Base-by-base conservation (phyloP, 2,888 invertebrate genomes). In the Drosophila neoperkinsi region DNA sequence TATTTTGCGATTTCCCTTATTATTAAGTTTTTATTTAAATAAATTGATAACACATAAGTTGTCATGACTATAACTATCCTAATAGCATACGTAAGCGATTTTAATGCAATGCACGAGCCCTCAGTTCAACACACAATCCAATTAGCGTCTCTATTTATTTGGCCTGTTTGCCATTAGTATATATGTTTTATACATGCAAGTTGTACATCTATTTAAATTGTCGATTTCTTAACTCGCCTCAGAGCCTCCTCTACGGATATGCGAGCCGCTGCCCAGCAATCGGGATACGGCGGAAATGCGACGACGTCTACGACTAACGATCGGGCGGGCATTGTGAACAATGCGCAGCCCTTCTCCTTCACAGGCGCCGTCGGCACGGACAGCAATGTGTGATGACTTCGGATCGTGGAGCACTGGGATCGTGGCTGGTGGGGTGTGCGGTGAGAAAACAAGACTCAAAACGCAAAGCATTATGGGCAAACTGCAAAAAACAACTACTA, bases 161-260 rank as follows among this genome's bases (percentile, higher is more conserved):
- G 16, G 4, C 2, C 41, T 38, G 36, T 50, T 36, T 43, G 31
- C 30, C 28, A n/a, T 4, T 30, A 58, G 25, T 57, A 34, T 51
- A 25, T 49, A 9, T 41, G 38, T 58, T 58, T 16, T n/a, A 25
- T 5, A 9, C 13, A 21, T 53, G 36, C 18, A 6, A 7, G 4
- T 3, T 51, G 34, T 50, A n/a, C 25, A 43, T 7, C 10, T 33
- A 28, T 57, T 57, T 76, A 63, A 73, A 3, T 5, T 30, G 5
- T 41, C 9, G 2, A 9, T 68, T n/a, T 62, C 28, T 51, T 61
- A 18, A 36, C 10, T 46, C 31, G 38, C 30, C 63, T 28, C 18
- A 97, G 97, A 94, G 97, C 96, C 83, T 94, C 96, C 85, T 94
- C 95, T 82, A 96, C 96, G 81, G 96, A 97, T 90, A 97, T 97